These are phyloP conservation scores for Ciona savignyi DNA, from an alignment of 23 tunicate species.

Conservation along the genomic window DNA sequence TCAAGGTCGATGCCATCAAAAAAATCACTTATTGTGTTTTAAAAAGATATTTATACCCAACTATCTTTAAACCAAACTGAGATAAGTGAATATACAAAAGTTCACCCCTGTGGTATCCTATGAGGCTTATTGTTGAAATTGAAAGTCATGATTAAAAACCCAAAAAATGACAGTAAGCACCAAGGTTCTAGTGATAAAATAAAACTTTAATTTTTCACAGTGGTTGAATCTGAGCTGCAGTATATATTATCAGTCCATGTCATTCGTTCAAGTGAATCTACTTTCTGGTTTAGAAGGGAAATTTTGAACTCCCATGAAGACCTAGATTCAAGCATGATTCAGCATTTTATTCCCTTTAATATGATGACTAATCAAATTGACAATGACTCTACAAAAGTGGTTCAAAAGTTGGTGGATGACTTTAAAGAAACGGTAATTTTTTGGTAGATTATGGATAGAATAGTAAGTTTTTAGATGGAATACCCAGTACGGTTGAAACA, in stretches of 20 bases:
- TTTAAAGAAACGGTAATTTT: constrained; percentile 1
- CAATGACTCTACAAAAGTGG: not conserved
- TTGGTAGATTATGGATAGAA: too few species aligned
- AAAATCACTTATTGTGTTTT: too few species aligned
- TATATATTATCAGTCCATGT: not conserved
- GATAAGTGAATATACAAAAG: too few species aligned
- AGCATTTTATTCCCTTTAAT: constrained; percentile 6
- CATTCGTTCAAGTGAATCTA: constrained; percentile 12
- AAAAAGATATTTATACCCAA: too few species aligned
- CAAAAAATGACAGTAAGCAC: too few species aligned
- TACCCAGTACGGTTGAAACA: too few species aligned
- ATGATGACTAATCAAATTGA: not conserved
- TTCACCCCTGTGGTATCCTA: not conserved
- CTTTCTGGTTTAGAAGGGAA: constrained; percentile 24
- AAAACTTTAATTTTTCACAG: constrained; percentile 7
- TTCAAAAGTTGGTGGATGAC: not conserved
- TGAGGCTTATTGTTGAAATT: too few species aligned
- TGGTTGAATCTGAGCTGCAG: constrained; percentile 10
- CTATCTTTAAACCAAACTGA: too few species aligned
- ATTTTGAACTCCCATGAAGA: not conserved
- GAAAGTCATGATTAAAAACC: too few species aligned
- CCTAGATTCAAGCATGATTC: not conserved
- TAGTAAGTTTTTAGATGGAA: too few species aligned
- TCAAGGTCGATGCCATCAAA: too few species aligned
- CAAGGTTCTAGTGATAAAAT: too few species aligned